Evolutionary conservation across 2,113 vertebrate genomes (phyloP), one percentile per base, ranked within the genome.

Genomic region (Glaucidium brasilianum): DNA sequence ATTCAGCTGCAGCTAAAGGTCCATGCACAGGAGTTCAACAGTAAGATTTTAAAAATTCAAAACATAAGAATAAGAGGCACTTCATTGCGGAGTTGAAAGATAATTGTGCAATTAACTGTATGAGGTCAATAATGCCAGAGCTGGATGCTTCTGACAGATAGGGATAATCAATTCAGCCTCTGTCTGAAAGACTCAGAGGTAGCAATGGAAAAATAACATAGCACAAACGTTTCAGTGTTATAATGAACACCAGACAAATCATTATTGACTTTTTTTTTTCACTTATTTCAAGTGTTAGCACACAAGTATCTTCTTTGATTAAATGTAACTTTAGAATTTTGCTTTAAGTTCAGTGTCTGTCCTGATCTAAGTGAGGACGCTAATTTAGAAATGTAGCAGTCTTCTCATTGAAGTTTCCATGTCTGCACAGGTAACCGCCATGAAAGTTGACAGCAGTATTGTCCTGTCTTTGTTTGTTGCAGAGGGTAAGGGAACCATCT

Each of bases 91-190:
- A 97, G 96, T 95, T 96, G 97, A 97, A 97, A 97, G 96, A 97
- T 97, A 97, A 97, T 97, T 97, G 97, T 96, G 96, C 97, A 97
- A 97, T 97, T 97, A 97, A 86, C 63, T 79, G 97, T 85, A 25
- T 82, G 59, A 94, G 97, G 97, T 97, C 97, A 97, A 97, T 97
- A 95, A 97, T 97, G 96, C 96, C 97, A 97, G 92, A 89, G 92
- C 96, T 94, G 91, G 82, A 93, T 85, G 96, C 85, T 97, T 97
- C 94, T 96, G 94, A 95, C 94, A 89, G 89, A 92, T 82, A 86
- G 95, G 78, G 94, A 97, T 97, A 97, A 97, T 97, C 92, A 97
- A 91, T 96, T 94, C 94, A 87, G 74, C 59, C 91, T 95, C 94
- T 85, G 56, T 87, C 95, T 93, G 93, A 97, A 97, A 97, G 94